These are phyloP conservation scores for Tetraodon nigroviridis DNA, from an alignment of 2,113 vertebrate species.

Conservation along the genomic window DNA sequence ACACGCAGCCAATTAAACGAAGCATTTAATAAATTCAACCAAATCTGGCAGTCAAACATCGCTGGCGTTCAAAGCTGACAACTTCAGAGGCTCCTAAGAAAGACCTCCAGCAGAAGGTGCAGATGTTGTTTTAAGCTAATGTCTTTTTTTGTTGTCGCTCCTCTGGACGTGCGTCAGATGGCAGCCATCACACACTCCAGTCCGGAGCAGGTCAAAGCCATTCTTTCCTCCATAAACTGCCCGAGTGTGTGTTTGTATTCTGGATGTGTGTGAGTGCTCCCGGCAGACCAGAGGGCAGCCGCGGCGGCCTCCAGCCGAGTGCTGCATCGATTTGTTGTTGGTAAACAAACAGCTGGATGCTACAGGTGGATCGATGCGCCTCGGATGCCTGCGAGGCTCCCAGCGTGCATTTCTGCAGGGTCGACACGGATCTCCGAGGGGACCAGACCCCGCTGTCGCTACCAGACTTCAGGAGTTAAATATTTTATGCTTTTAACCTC, in stretches of 20 bases:
- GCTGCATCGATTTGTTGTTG: slow-evolving; percentile 78
- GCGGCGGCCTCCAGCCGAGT: slow-evolving; percentile 58
- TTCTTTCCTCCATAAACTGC: slow-evolving; percentile 9
- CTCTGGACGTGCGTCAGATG: too few species aligned
- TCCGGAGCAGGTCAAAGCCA: background rate
- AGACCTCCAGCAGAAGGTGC: too few species aligned
- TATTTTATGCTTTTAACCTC: slow-evolving; percentile 39
- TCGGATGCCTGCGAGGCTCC: slow-evolving; percentile 56
- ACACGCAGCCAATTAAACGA: too few species aligned
- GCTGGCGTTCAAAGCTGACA: too few species aligned
- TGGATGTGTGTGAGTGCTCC: slow-evolving; percentile 29
- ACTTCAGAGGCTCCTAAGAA: too few species aligned
- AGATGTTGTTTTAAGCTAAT: too few species aligned
- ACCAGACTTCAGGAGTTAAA: slow-evolving; percentile 38
- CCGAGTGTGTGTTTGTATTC: slow-evolving; percentile 13
- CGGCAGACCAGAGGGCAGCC: slow-evolving; percentile 59
- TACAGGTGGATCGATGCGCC: slow-evolving; percentile 71
- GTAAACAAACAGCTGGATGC: slow-evolving; percentile 77
- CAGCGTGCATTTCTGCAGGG: slow-evolving; percentile 61
- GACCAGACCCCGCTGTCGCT: slow-evolving; percentile 40
- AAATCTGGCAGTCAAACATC: too few species aligned
- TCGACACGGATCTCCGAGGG: slow-evolving; percentile 44
- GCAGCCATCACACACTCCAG: too few species aligned
- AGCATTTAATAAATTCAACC: too few species aligned
- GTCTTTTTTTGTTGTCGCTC: too few species aligned